Percentiles rank a stretch among this genome's conserved stretches.
Conservation (phyloP, 2,113 vertebrate species). For the Limanda limanda region DNA sequence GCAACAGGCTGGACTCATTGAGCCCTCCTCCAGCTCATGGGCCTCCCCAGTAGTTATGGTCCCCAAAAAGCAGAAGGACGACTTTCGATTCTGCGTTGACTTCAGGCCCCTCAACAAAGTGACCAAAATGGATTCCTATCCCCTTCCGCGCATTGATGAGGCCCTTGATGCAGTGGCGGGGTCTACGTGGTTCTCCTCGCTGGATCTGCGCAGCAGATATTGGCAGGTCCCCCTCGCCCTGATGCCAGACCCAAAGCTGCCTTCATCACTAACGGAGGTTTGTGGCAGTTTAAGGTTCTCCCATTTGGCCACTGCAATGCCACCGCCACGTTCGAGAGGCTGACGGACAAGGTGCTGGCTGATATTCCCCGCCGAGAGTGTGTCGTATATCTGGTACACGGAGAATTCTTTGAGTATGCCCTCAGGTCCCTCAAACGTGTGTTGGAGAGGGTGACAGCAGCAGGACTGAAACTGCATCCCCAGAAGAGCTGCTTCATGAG, state of each 20-base stretch:
- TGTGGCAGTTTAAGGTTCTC: conserved; percentile 5
- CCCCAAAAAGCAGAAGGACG: no score
- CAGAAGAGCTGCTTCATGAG: conserved; percentile 1
- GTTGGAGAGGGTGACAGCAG: neutral
- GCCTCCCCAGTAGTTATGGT: no score
- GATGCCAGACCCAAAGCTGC: neutral
- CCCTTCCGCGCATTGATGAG: neutral
- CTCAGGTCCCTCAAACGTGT: neutral
- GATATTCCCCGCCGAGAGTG: neutral
- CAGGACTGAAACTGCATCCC: neutral
- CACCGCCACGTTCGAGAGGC: neutral
- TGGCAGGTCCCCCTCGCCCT: neutral
- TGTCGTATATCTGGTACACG: neutral
- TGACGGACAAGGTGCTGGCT: conserved; percentile 25
- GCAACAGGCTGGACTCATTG: no score
- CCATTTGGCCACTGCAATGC: neutral
- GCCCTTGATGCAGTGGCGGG: neutral
- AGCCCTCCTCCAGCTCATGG: no score
- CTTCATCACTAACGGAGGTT: neutral
- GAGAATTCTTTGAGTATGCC: conserved; percentile 9
- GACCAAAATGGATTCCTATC: neutral
- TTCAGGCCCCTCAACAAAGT: neutral
- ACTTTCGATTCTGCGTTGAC: no score
- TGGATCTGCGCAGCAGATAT: conserved; percentile 4
- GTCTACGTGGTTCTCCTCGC: neutral